Conservation (phyloP, 2,888 invertebrate species). For the Lithophane semibrunnea region DNA sequence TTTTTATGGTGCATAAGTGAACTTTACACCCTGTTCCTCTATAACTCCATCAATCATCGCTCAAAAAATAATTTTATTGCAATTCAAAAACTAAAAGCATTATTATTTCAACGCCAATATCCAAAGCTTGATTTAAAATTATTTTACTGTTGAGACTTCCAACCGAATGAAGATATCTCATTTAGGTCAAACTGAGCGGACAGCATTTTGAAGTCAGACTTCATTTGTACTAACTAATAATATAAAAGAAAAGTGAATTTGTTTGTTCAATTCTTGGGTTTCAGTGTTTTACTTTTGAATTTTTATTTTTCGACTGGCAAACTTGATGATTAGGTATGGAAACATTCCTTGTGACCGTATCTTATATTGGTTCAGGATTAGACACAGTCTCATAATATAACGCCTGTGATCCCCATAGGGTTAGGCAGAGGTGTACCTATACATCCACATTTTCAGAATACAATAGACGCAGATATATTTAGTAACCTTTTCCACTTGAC, state of each 20-base stretch:
- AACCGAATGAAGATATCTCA: constrained; percentile 46
- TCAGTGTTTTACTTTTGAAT: not conserved
- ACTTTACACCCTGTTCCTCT: too few relatives aligned
- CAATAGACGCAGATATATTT: too few relatives aligned
- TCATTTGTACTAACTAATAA: constrained; percentile 50
- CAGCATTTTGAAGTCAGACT: constrained; percentile 39
- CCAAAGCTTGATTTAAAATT: constrained; percentile 34
- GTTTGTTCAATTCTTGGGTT: constrained; percentile 38
- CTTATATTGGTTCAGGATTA: not conserved
- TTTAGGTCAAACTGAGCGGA: constrained; percentile 45
- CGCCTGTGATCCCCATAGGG: too few relatives aligned
- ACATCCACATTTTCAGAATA: too few relatives aligned
- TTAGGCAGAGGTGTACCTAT: too few relatives aligned
- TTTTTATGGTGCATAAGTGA: too few relatives aligned
- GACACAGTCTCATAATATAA: not conserved
- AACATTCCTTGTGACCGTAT: not conserved
- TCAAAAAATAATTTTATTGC: not conserved
- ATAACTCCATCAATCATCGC: constrained; percentile 13
- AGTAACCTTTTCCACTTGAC: too few relatives aligned
- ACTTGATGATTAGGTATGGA: not conserved
- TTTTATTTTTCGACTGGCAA: not conserved
- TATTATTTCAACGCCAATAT: constrained; percentile 36
- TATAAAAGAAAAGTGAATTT: constrained; percentile 47
- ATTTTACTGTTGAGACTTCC: constrained; percentile 32
- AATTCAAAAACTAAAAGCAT: constrained; percentile 7